These are phyloP conservation scores for Scelioninae gen. 2 DNA, from an alignment of 2,888 invertebrate species.

Conservation along the genomic window DNA sequence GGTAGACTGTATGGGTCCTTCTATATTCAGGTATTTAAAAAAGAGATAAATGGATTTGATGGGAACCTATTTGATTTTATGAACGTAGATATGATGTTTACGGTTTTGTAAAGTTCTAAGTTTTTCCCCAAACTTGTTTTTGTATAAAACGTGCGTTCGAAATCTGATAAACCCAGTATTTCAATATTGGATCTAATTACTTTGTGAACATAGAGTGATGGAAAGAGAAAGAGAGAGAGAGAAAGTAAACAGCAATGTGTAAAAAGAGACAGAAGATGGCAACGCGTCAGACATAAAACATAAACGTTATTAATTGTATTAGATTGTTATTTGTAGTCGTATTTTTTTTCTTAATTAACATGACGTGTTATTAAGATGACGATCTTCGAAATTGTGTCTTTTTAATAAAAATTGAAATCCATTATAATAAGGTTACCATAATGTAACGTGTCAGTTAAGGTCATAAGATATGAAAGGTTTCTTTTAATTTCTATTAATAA, in stretches of 20 bases:
- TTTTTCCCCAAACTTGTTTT: conserved; percentile 2
- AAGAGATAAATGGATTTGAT: conserved; percentile 1
- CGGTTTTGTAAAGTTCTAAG: not conserved
- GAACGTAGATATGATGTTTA: not conserved
- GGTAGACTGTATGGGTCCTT: too few species aligned
- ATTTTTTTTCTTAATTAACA: too few species aligned
- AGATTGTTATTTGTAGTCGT: too few species aligned
- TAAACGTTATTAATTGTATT: too few species aligned
- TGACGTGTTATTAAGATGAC: too few species aligned
- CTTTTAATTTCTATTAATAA: conserved; percentile 32
- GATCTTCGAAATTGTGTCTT: not conserved
- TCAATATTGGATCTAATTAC: too few species aligned
- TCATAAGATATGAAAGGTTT: conserved; percentile 21
- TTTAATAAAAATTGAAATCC: not conserved
- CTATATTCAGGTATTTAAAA: not conserved
- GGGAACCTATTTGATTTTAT: not conserved
- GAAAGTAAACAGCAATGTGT: too few species aligned
- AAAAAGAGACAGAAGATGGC: too few species aligned
- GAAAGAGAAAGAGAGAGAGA: too few species aligned
- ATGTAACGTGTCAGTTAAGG: conserved; percentile 29
- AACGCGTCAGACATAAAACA: too few species aligned
- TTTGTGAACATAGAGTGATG: too few species aligned
- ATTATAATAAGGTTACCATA: conserved; percentile 23
- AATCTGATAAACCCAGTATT: too few species aligned
- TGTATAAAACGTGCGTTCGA: not conserved